Conservation (phyloP, 2,797 vertebrate genomes). For the Pangasius krempfi region DNA sequence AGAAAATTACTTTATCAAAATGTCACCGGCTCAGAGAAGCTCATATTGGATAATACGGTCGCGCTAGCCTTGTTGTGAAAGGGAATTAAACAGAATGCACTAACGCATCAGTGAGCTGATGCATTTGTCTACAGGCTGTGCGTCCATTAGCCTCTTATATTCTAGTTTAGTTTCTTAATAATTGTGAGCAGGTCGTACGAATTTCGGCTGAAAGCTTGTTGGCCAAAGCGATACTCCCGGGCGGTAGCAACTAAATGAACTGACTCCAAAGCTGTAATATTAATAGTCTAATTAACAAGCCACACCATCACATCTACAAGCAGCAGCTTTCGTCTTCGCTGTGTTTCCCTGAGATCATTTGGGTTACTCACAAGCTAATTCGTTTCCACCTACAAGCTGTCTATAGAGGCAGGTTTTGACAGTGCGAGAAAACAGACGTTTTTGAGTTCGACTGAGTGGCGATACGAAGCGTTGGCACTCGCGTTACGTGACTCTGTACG, state of each 20-base stretch:
- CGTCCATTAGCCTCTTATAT: background rate
- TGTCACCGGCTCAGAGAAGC: conserved; percentile 26
- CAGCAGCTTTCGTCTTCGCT: background rate
- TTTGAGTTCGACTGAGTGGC: conserved; percentile 57
- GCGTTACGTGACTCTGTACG: conserved; percentile 70
- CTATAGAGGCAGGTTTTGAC: background rate
- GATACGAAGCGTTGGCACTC: conserved; percentile 59
- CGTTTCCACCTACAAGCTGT: background rate
- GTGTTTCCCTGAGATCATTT: background rate
- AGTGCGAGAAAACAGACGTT: conserved; percentile 53
- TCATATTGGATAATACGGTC: conserved; percentile 23
- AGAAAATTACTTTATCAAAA: conserved; percentile 38
- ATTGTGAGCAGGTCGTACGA: background rate
- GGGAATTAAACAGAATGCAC: conserved; percentile 2
- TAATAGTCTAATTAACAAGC: conserved; percentile 6
- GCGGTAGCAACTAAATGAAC: conserved; percentile 11
- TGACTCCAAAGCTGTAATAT: background rate
- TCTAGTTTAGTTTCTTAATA: background rate
- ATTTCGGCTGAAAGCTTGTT: conserved; percentile 21
- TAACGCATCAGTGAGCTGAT: background rate
- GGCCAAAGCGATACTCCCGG: background rate
- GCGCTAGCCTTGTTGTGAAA: conserved; percentile 16
- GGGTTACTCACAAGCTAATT: background rate
- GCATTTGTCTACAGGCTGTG: conserved; percentile 1
- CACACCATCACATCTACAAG: conserved; percentile 1